Evolutionary conservation across 2,113 vertebrate genomes (phyloP).

Genomic region (Irena cyanogastra): DNA sequence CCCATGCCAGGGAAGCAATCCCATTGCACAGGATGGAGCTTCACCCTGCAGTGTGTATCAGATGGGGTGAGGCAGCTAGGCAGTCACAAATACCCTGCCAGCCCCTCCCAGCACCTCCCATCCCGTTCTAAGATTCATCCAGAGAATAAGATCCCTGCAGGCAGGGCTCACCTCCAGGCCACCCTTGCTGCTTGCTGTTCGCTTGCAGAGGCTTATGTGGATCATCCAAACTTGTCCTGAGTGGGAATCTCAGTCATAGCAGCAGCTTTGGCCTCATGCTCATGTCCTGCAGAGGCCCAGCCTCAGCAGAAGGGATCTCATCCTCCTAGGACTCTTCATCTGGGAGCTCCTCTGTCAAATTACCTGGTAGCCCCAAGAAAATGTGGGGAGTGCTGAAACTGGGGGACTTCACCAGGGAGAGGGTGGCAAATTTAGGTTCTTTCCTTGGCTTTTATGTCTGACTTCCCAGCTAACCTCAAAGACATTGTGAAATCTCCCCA

Average conservation of each 20-base stretch:
- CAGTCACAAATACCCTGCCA: neutral
- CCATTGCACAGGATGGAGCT: neutral
- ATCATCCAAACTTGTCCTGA: neutral
- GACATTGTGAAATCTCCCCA: neutral
- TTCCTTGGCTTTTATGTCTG: neutral
- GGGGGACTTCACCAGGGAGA: neutral
- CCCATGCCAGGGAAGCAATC: neutral
- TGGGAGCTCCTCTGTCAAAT: neutral
- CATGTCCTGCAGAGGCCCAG: neutral
- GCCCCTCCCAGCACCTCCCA: neutral
- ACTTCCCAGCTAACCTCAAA: neutral
- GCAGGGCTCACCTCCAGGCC: neutral
- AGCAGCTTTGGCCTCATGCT: neutral
- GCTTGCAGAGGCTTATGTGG: neutral
- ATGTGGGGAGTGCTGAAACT: neutral
- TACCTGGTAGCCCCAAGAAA: neutral
- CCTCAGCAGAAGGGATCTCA: neutral
- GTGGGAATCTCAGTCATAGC: neutral
- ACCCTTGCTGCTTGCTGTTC: fast-evolving
- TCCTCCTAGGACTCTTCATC: neutral
- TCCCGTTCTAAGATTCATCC: no score
- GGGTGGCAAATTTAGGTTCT: neutral
- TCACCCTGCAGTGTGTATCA: fast-evolving
- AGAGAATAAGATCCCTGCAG: neutral
- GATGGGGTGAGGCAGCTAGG: fast-evolving